Percentiles rank a stretch among this genome's conserved stretches.
phyloP scores from a whole-genome alignment of 2,888 invertebrate genomes.

The Eupsilia transversa region DNA sequence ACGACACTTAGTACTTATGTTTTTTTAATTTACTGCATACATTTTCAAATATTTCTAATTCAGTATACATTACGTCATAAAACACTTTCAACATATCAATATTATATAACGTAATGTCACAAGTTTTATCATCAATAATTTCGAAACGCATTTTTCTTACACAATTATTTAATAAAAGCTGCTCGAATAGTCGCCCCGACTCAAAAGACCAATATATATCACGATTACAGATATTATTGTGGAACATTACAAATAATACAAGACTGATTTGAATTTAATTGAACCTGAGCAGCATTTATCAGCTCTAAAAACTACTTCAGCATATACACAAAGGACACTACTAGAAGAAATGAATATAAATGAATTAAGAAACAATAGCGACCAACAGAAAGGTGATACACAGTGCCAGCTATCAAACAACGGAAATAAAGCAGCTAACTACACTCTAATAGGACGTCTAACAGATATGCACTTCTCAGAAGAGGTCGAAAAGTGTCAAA shows the following conservation, averaged over 20 bases:
- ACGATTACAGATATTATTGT: neutral
- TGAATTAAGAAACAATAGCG: conserved; percentile 81
- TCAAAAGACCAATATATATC: neutral
- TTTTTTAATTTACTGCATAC: conserved; percentile 11
- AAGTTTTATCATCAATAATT: conserved; percentile 36
- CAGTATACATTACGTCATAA: conserved; percentile 28
- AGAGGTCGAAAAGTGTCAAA: conserved; percentile 70
- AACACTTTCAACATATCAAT: conserved; percentile 12
- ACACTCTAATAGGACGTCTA: conserved; percentile 87
- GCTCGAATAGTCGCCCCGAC: conserved; percentile 25
- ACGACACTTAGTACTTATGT: conserved; percentile 46
- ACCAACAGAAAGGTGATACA: conserved; percentile 86
- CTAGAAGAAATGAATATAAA: conserved; percentile 81
- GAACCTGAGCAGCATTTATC: conserved; percentile 59
- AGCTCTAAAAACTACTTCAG: conserved; percentile 65
- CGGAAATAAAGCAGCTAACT: conserved; percentile 86
- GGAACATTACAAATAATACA: neutral
- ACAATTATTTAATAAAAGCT: conserved; percentile 59
- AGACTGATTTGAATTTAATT: neutral
- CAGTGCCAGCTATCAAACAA: conserved; percentile 89
- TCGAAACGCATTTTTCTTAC: conserved; percentile 40
- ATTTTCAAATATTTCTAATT: conserved; percentile 11
- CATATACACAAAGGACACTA: conserved; percentile 82
- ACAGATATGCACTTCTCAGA: conserved; percentile 77
- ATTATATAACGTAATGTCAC: conserved; percentile 38